Evolutionary conservation across 2,113 vertebrate species (phyloP), one percentile per base, ranked within the genome.

Genomic region (Epinephelus cyanopodus): DNA sequence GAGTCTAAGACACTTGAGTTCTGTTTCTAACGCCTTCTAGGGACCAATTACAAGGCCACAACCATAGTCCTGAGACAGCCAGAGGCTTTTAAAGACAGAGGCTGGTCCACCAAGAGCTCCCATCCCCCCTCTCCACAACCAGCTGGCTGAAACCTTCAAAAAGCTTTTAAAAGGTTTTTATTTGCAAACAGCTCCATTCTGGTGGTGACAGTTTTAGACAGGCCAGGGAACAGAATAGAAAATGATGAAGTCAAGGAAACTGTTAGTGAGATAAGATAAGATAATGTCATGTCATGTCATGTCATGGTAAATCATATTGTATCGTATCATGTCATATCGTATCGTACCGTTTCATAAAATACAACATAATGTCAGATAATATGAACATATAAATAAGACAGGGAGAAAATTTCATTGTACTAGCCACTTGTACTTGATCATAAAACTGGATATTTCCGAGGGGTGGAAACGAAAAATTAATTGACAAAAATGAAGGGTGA

Each of bases 1-100:
- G 77, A 87, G 68, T 18, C 27, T 68, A 70, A 84, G 62, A 77
- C 72, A 81, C 77, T 78, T 77, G 67, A 50, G 64, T 77, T 86
- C 84, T 81, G 84, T 85, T 87, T 82, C 82, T 87, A 87, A 86
- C 77, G 65, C 87, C 84, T 88, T 75, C 84, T 57, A 80, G 70
- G 87, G 75, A 83, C 77, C 84, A 94, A 90, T 92, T 93, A 90
- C 80, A 89, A 88, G 84, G 42, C 81, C 84, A 85, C 75, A 90
- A 87, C 65, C 78, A 84, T 45, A 69, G 82, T 72, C 74, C 64
- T 67, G 68, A 85, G 87, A 84, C 85, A 87, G 71, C 72, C 29
- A 23, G 64, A 81, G 70, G 42, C 79, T 67, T 83, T 86, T 82
- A 77, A 90, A 92, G 81, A 80, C 63, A 27, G 57, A 80, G 80